Conservation (phyloP, 2,797 vertebrate genomes). For the Bradypus variegatus region DNA sequence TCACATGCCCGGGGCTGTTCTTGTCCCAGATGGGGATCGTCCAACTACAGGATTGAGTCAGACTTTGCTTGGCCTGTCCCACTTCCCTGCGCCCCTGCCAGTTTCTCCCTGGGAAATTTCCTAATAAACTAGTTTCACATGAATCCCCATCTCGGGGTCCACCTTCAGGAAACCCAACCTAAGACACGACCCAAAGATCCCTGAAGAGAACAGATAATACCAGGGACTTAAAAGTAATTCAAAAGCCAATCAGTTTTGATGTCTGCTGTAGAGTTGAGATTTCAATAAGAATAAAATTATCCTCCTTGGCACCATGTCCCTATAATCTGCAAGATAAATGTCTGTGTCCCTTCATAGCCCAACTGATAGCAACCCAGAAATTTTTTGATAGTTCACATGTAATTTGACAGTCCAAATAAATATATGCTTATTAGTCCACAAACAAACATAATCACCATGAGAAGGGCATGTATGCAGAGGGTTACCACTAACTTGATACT, state of each 20-base stretch:
- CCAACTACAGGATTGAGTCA: not conserved
- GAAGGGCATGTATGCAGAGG: not conserved
- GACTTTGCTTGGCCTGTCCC: not conserved
- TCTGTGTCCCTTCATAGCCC: not conserved
- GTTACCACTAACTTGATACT: not conserved
- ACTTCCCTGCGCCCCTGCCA: not conserved
- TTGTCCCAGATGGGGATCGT: not conserved
- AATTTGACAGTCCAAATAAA: conserved; percentile 16
- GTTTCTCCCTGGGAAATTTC: not conserved
- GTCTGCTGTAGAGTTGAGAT: not conserved
- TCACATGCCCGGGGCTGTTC: not conserved
- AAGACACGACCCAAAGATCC: not conserved
- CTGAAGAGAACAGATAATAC: not conserved
- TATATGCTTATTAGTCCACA: not conserved
- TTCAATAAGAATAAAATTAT: not conserved
- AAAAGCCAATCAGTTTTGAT: not conserved
- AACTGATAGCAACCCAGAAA: not conserved
- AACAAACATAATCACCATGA: not conserved
- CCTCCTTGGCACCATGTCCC: not conserved
- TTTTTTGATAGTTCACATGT: not conserved
- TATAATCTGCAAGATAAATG: not conserved
- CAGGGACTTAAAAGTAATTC: not conserved
- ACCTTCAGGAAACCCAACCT: not conserved
- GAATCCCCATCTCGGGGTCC: not conserved
- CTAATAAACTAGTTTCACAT: not conserved